Conservation (phyloP, 2,797 vertebrate species). For the Ara ararauna region DNA sequence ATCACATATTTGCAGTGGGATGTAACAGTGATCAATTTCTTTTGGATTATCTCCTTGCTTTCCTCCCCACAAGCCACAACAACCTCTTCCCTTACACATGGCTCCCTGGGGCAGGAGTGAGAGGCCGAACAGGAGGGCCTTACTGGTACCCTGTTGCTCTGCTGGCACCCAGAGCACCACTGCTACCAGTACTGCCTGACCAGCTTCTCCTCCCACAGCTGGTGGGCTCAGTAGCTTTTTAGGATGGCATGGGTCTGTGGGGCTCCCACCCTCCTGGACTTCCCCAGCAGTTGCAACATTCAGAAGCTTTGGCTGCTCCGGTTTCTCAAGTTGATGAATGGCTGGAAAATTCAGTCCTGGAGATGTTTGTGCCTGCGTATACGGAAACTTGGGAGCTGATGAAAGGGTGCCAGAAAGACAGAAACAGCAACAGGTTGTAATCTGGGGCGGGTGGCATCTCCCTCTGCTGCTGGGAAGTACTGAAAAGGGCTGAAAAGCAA, state of each 20-base stretch:
- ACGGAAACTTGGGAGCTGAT: background rate
- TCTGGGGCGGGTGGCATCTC: background rate
- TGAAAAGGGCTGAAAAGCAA: background rate
- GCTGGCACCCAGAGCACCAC: background rate
- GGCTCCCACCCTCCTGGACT: background rate
- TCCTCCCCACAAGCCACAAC: background rate
- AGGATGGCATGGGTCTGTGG: rapidly evolving
- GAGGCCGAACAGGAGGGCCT: rapidly evolving
- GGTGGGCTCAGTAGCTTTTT: background rate
- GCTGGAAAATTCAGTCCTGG: background rate
- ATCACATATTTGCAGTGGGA: background rate
- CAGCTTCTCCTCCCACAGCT: background rate
- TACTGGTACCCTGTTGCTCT: background rate
- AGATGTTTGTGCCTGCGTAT: background rate
- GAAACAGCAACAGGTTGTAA: background rate
- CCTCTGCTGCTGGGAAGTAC: background rate
- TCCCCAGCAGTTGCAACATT: background rate
- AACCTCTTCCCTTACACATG: background rate
- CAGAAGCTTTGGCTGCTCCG: background rate
- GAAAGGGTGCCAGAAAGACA: background rate
- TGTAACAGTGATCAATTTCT: background rate
- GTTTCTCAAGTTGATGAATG: background rate
- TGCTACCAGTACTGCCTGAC: background rate
- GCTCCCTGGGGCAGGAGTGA: background rate
- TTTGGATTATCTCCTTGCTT: background rate